Evolutionary conservation across 2,888 invertebrate species (phyloP).

Genomic region (Drosophila anceps): DNA sequence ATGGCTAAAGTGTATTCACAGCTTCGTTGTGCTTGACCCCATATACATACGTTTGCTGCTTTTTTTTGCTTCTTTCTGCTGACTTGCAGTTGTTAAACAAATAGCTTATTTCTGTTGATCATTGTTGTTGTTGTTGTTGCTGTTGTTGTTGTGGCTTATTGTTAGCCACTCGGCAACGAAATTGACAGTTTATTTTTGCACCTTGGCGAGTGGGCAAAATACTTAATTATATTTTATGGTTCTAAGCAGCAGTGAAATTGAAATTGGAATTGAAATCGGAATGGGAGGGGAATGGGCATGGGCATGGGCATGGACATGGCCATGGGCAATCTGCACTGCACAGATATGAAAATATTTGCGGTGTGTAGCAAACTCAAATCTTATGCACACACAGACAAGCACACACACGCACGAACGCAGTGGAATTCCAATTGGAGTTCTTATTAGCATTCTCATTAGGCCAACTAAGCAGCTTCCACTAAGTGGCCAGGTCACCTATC

Average conservation of each 20-base stretch:
- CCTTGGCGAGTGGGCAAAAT: conserved; percentile 52
- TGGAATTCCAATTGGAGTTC: conserved; percentile 13
- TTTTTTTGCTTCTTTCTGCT: conserved; percentile 55
- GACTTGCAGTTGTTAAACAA: conserved; percentile 81
- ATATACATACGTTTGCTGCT: conserved; percentile 8
- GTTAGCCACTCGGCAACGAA: conserved; percentile 72
- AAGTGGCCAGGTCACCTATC: conserved; percentile 7
- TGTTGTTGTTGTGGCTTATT: conserved; percentile 62
- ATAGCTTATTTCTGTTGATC: conserved; percentile 69
- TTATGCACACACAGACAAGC: not conserved
- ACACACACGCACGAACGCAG: not conserved
- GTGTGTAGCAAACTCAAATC: not conserved
- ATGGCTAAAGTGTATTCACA: conserved; percentile 18
- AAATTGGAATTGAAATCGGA: conserved; percentile 50
- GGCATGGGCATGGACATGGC: conserved; percentile 30
- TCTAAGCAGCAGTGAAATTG: conserved; percentile 26
- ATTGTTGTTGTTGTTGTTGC: conserved; percentile 41
- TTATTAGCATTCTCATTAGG: conserved; percentile 47
- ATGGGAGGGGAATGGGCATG: conserved; percentile 35
- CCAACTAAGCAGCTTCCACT: conserved; percentile 48
- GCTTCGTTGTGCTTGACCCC: conserved; percentile 8
- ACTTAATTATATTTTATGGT: conserved; percentile 77
- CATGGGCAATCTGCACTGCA: conserved; percentile 2
- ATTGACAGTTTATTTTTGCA: conserved; percentile 81
- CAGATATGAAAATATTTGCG: conserved; percentile 21